Evolutionary conservation across 2,113 vertebrate genomes (phyloP).

Genomic region (Lagopus muta): DNA sequence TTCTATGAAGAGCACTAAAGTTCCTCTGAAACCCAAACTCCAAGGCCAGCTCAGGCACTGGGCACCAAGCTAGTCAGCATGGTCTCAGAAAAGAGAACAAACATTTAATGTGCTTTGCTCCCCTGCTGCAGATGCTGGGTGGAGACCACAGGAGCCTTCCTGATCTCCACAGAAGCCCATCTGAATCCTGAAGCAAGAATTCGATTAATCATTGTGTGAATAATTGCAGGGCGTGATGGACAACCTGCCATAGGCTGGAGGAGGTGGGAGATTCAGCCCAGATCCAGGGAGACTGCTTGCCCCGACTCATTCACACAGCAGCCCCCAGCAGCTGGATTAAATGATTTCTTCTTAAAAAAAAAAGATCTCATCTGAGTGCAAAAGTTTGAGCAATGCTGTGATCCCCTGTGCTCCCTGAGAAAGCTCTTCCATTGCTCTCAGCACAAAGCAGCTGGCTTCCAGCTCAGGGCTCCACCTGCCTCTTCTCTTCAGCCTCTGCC

Average conservation of each 20-base stretch:
- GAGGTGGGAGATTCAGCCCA: background rate
- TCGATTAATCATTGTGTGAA: slow-evolving; percentile 32
- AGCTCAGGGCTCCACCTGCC: background rate
- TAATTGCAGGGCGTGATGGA: slow-evolving; percentile 38
- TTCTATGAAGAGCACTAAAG: background rate
- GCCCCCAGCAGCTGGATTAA: background rate
- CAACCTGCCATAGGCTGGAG: background rate
- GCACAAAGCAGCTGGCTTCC: background rate
- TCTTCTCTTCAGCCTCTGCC: background rate
- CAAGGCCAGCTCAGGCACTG: background rate
- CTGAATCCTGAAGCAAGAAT: background rate
- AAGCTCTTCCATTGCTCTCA: slow-evolving; percentile 29
- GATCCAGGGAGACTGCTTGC: background rate
- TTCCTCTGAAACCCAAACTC: background rate
- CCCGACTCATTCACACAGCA: background rate
- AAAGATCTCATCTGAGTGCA: background rate
- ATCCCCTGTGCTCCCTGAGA: slow-evolving; percentile 6
- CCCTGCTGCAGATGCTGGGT: background rate
- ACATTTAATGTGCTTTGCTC: background rate
- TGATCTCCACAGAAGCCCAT: background rate
- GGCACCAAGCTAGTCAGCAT: background rate
- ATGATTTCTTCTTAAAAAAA: background rate
- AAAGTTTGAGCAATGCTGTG: background rate
- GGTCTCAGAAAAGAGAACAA: background rate
- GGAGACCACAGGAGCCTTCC: background rate